A percentile compares a stretch with the other conserved stretches of the same genome.
These are phyloP conservation scores for Xerus rutilus DNA, from an alignment of 2,797 vertebrate genomes.

Conservation along the genomic window DNA sequence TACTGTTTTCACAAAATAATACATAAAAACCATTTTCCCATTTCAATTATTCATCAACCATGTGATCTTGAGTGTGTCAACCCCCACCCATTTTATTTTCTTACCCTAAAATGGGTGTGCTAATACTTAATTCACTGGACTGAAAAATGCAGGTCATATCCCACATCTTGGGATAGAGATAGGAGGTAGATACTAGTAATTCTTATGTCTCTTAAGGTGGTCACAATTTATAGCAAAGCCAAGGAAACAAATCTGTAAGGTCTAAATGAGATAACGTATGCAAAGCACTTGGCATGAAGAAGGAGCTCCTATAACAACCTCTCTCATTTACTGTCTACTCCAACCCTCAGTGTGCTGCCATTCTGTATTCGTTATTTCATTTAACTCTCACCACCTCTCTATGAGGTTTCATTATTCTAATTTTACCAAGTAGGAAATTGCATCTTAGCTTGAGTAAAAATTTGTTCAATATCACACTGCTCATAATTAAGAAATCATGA, in stretches of 20 bases:
- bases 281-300: neutral
- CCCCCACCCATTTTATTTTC: neutral
- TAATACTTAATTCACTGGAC: neutral
- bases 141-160: neutral
- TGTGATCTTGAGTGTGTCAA: neutral
- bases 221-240: neutral
- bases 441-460: slow-evolving; percentile 1
- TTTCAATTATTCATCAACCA: neutral
- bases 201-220: neutral
- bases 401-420: neutral
- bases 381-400: neutral
- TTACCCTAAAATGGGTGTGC: neutral
- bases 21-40: neutral
- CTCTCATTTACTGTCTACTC: neutral
- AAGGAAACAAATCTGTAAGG: neutral
- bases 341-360: neutral
- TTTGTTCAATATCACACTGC: neutral
- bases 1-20: neutral
- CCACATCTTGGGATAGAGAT: neutral
- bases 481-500: neutral
- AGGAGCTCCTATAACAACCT: neutral
- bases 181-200: neutral
- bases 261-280: neutral
- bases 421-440: neutral
- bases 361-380: neutral